Percentiles rank a stretch among this genome's conserved stretches.
Evolutionary conservation across 2,797 vertebrate species (phyloP).

Genomic region (Sparidentex hasta): DNA sequence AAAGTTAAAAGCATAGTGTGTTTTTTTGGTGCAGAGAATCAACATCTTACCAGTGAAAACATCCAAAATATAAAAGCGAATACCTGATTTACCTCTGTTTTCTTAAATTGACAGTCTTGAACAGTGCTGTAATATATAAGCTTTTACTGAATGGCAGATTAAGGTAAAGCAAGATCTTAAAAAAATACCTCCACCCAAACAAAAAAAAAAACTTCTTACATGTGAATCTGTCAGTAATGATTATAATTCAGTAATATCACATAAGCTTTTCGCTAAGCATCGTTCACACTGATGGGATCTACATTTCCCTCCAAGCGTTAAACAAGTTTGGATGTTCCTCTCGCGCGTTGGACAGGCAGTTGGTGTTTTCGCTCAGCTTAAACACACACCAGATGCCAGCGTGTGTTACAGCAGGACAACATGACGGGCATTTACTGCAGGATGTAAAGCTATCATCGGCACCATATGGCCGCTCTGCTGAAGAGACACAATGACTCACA

Average conservation of each 20-base stretch:
- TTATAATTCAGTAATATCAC: neutral
- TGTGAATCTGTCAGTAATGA: neutral
- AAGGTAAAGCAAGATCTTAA: neutral
- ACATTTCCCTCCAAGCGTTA: slow-evolving; percentile 7
- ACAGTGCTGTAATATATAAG: neutral
- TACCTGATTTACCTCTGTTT: neutral
- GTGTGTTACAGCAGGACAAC: slow-evolving; percentile 8
- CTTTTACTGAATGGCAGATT: neutral
- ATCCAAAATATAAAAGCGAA: neutral
- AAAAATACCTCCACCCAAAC: neutral
- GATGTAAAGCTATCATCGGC: slow-evolving; percentile 23
- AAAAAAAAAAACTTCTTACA: neutral
- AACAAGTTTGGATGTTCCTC: slow-evolving; percentile 4
- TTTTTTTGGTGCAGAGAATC: neutral
- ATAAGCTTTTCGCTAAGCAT: too few relatives aligned
- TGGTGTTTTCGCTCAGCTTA: slow-evolving; percentile 12
- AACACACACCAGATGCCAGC: slow-evolving; percentile 25
- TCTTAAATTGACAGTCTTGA: neutral
- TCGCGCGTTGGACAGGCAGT: slow-evolving; percentile 17
- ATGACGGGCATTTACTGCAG: slow-evolving; percentile 26
- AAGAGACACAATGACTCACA: slow-evolving; percentile 8
- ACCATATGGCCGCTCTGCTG: slow-evolving; percentile 64
- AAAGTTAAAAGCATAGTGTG: too few relatives aligned
- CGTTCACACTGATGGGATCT: neutral
- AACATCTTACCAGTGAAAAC: neutral